Base-by-base conservation (phyloP, 2,888 invertebrate species). In the Drosophila austrosaltans region DNA sequence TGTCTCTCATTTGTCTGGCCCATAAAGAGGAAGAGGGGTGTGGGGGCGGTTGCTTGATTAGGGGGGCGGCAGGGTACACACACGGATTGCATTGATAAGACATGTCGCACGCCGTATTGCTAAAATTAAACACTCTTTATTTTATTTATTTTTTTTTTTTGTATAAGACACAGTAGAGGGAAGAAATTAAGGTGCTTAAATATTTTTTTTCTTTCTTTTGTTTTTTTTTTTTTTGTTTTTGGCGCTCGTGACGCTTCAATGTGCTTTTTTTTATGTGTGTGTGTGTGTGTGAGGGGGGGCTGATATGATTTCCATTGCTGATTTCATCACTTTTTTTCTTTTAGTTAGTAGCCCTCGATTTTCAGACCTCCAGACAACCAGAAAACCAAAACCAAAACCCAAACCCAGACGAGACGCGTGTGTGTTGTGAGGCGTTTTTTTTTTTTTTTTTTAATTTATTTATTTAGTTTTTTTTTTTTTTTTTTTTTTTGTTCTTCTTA, bases 71-170 rank as follows among this genome's bases (percentile, higher is more conserved):
- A 4, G 48, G 2, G 12, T 22, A 25, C 8, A 30, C 30, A 30
- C 7, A 54, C 56, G 56, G 36, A 36, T 36, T 56, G 56, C 56
- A 56, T 56, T 56, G 57, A 57, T 57, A 57, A 57, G 57, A 48
- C 57, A 20, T 39, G 57, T 57, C 57, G 57, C 57, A 22, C 57
- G 39, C 57, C 57, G 6, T 39, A 39, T 12, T 36, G 36, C 57
- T 57, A 57, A 57, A 57, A 39, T 57, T 57, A 57, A 57, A 57
- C 57, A 39, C 22, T 39, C 30, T 36, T 16, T 16, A 16, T 16
- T 16, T 16, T 16, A 16, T 16, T 16, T 16, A 1, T 16, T 16
- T 16, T 48, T 22, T 48, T 44, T 20, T 42, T 20, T 42, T 0
- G 3, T 44, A 30, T 7, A 54, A 30, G 53, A 54, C 16, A 16